phyloP scores from a whole-genome alignment of 2,888 invertebrate genomes.

The Athrips mouffetella region DNA sequence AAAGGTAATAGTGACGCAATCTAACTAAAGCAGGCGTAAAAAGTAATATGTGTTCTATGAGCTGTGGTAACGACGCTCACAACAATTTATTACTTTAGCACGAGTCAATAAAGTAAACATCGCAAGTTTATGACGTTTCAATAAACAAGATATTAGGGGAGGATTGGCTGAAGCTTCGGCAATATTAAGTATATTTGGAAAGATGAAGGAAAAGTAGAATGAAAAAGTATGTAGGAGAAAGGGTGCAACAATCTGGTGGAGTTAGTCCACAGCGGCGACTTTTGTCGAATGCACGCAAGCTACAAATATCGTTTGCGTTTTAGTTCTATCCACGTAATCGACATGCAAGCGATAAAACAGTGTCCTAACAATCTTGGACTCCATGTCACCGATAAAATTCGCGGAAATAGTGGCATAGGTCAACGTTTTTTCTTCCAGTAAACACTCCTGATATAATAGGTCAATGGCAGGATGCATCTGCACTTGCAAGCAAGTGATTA shows the following conservation, averaged over 20 bases:
- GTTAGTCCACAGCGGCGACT: constrained; percentile 30
- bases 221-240: constrained; percentile 10
- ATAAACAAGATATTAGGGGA: constrained; percentile 25
- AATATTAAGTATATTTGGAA: constrained; percentile 36
- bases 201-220: constrained; percentile 25
- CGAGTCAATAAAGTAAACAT: constrained; percentile 38
- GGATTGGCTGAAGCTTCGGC: constrained; percentile 30
- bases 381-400: too few relatives aligned
- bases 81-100: constrained; percentile 42
- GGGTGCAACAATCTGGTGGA: constrained; percentile 44
- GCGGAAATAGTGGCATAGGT: too few relatives aligned
- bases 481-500: too few relatives aligned
- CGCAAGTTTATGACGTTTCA: constrained; percentile 21
- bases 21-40: constrained; percentile 27
- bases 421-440: too few relatives aligned
- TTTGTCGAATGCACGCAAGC: too few relatives aligned
- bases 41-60: constrained; percentile 27
- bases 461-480: too few relatives aligned
- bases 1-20: constrained; percentile 26
- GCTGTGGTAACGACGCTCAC: constrained; percentile 26
- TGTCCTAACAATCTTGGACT: too few relatives aligned
- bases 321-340: too few relatives aligned
- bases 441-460: too few relatives aligned
- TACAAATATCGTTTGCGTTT: too few relatives aligned
- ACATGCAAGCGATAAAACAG: too few relatives aligned